Evolutionary conservation across 2,113 vertebrate genomes (phyloP).

Genomic region (Campylorhamphus procurvoides): DNA sequence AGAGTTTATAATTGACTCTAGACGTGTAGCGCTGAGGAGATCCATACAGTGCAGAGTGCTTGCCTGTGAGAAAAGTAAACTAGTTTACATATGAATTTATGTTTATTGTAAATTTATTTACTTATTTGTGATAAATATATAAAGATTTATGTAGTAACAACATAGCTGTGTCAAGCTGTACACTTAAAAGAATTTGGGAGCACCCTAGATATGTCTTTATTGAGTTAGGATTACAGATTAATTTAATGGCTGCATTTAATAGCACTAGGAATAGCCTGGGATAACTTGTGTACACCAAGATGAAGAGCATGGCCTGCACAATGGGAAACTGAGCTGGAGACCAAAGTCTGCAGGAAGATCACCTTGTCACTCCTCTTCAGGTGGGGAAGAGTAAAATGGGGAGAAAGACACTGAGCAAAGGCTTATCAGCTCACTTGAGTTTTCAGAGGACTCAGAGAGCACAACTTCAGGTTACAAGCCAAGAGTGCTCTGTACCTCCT

Average conservation of each 20-base stretch:
- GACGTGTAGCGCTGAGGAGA: background rate
- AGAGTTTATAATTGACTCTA: slow-evolving; percentile 23
- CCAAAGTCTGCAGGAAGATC: background rate
- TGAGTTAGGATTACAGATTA: background rate
- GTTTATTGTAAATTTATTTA: background rate
- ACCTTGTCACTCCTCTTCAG: background rate
- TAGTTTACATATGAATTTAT: background rate
- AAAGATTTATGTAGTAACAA: background rate
- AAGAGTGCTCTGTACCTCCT: background rate
- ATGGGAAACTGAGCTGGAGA: background rate
- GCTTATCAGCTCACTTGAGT: background rate
- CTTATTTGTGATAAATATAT: background rate
- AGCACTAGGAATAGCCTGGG: background rate
- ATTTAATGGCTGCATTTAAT: background rate
- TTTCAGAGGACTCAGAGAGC: background rate
- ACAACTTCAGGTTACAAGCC: background rate
- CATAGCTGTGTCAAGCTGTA: background rate
- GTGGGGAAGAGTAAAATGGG: background rate
- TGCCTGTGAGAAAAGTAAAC: background rate
- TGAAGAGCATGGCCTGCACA: background rate
- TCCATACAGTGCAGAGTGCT: background rate
- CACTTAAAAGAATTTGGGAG: background rate
- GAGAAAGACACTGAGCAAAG: background rate
- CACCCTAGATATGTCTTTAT: background rate
- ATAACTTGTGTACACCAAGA: background rate